Conservation (phyloP, 2,797 vertebrate genomes). For the Nothura maculosa region DNA sequence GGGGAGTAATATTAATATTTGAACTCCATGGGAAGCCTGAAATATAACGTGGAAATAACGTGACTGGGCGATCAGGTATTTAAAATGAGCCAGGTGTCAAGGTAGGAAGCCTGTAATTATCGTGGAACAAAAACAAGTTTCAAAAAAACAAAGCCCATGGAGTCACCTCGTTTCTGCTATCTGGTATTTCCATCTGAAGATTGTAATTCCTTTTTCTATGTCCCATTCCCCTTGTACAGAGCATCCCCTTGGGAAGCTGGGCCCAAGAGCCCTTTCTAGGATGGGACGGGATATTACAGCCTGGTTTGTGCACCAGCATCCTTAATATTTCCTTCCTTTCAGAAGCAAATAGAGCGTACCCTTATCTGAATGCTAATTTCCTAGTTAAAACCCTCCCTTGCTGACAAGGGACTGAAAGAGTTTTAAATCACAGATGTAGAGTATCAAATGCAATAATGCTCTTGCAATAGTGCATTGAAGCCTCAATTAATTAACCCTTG, state of each 20-base stretch:
- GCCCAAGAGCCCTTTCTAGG: conserved; percentile 82
- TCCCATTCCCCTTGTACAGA: conserved; percentile 47
- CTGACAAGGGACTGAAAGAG: conserved; percentile 87
- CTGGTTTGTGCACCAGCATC: conserved; percentile 87
- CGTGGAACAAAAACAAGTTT: conserved; percentile 14
- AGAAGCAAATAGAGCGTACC: conserved; percentile 88
- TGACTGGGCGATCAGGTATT: not conserved
- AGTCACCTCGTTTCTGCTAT: not conserved
- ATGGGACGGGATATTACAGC: conserved; percentile 83
- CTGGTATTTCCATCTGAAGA: conserved; percentile 16
- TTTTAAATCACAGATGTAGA: conserved; percentile 97
- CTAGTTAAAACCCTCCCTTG: conserved; percentile 95
- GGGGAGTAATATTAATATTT: conserved; percentile 4
- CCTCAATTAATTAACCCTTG: conserved; percentile 96
- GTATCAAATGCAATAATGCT: conserved; percentile 92
- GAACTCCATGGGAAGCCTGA: not conserved
- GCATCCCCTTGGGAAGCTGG: conserved; percentile 72
- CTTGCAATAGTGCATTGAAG: conserved; percentile 89
- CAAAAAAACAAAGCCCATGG: conserved; percentile 4
- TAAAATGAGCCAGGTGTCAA: conserved; percentile 41
- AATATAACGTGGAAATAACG: not conserved
- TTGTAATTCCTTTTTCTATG: conserved; percentile 43
- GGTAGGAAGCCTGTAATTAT: conserved; percentile 9
- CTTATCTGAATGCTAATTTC: conserved; percentile 99
- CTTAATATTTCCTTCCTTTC: conserved; percentile 91